Base-by-base conservation (phyloP, 2,888 invertebrate species). In the Neoscelio sp. region DNA sequence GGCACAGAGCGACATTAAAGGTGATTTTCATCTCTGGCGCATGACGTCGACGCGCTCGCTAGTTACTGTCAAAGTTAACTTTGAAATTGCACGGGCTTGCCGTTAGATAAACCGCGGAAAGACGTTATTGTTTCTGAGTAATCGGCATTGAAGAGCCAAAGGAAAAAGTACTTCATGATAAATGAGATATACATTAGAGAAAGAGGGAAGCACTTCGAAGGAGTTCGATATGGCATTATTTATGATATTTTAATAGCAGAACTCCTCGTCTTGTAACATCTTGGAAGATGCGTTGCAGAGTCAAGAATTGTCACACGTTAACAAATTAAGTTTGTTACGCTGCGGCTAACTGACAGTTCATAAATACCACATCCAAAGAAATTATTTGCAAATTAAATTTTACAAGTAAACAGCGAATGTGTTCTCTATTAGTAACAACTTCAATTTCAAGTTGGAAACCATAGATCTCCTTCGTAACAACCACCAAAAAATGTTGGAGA, bases 1-100 rank as follows among this genome's bases (percentile, higher is more conserved):
- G 52, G 78, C 56, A 64, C 30, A 30, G 58, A 75, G 73, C 76
- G 80, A 80, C 81, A 81, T 81, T 80, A 81, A 80, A 81, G 82
- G 78, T 77, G 78, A 82, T 81, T 81, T 76, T 81, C 82, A 62
- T 76, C 68, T 68, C 26, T 40, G 60, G 48, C 60, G 56, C 15
- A 38, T 60, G 60, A 67, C 33, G 68, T 56, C 56, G 56, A 58
- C 74, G 52, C 48, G 65, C 30, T 20, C 30, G 65, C 46, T 38
- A 30, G 64, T 65, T 56, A 64, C 52, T 58, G 48, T 64, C 76
- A 77, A 65, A 65, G 65, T 74, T 74, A 38, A 48, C 65, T 77
- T 65, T 65, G 65, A 71, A 70, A 71, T 38, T 58, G 58, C 23
- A 28, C 40, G 20, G 44, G 38, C 46, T 44, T n/a, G 52, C 60